Conservation (phyloP, 2,797 vertebrate genomes). For the Poecile montanus region DNA sequence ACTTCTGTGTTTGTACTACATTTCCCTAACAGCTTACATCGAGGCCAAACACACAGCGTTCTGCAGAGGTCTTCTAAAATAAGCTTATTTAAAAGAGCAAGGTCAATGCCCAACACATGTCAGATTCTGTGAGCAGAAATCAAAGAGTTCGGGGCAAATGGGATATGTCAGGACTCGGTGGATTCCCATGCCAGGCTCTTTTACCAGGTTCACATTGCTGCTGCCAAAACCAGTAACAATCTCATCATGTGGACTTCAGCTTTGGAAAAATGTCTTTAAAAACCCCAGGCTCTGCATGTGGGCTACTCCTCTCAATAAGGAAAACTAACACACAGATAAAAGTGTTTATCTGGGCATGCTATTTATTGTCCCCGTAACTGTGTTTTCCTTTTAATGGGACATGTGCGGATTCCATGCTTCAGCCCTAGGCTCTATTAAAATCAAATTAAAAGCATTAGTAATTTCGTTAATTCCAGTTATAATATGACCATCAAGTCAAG, state of each 20-base stretch:
- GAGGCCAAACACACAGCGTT: conserved; percentile 52
- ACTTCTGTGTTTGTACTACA: conserved; percentile 70
- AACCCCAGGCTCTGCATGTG: not conserved
- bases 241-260: conserved; percentile 22
- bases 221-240: conserved; percentile 48
- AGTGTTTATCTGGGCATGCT: conserved; percentile 65
- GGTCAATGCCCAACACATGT: conserved; percentile 51
- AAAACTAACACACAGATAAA: conserved; percentile 49
- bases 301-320: conserved; percentile 49
- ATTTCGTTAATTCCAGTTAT: conserved; percentile 70
- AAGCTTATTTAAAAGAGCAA: conserved; percentile 68
- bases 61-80: conserved; percentile 65
- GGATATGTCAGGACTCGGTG: conserved; percentile 34
- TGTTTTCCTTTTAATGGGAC: conserved; percentile 66
- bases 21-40: conserved; percentile 66
- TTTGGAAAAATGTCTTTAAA: not conserved
- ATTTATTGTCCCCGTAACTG: conserved; percentile 64
- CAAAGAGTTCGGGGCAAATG: conserved; percentile 55
- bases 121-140: conserved; percentile 51
- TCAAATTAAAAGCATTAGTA: conserved; percentile 72
- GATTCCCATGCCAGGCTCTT: conserved; percentile 46
- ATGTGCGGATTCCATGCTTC: conserved; percentile 48
- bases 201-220: conserved; percentile 27
- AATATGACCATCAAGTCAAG: conserved; percentile 45
- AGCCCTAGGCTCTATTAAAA: conserved; percentile 67